Base-by-base conservation (phyloP, 2,888 invertebrate species). In the Tenthredo distinguenda region DNA sequence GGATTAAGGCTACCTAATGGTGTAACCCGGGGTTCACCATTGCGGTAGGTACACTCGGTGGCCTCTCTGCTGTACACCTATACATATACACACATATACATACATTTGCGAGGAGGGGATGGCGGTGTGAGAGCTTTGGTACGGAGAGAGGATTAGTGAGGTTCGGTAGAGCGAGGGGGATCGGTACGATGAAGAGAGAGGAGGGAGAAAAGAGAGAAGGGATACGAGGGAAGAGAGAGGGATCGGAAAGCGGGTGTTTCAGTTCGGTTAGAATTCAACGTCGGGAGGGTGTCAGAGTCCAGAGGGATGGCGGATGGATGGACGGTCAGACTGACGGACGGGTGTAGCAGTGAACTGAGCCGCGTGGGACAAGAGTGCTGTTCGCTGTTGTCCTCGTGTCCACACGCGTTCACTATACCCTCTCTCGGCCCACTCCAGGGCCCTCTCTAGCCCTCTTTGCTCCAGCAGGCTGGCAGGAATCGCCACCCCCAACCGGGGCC, bases 311-410 rank as follows among this genome's bases (percentile, higher is more conserved):
- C 31, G 77, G 55, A 34, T 55, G 77, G 77, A 77, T 55, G 77
- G 55, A 77, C 40, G 55, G 77, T 40, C 77, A 47, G 62, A 81
- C 58, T 58, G 81, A 81, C 81, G 81, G 86, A 86, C 86, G 86
- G 87, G 90, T 90, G 91, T 90, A 89, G 88, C 86, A 84, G 88
- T 68, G 91, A 89, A 89, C 88, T 92, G 90, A 92, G 91, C 91
- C 90, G 90, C 92, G 91, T 92, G 92, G 90, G 91, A 91, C 90
- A 90, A 89, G 89, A 90, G 89, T 90, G 89, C 90, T 91, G 91
- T 90, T 91, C 89, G 87, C 89, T 90, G 90, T 90, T 89, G 89
- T 88, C 87, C 87, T 83, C 87, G 85, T 88, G 88, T 87, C 81
- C 84, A 71, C 50, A 81, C 86, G 74, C 85, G 81, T 81, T 81